A percentile compares a stretch with the other conserved stretches of the same genome.
phyloP scores from a whole-genome alignment of 2,113 vertebrate genomes.

The Gallinago undulata region DNA sequence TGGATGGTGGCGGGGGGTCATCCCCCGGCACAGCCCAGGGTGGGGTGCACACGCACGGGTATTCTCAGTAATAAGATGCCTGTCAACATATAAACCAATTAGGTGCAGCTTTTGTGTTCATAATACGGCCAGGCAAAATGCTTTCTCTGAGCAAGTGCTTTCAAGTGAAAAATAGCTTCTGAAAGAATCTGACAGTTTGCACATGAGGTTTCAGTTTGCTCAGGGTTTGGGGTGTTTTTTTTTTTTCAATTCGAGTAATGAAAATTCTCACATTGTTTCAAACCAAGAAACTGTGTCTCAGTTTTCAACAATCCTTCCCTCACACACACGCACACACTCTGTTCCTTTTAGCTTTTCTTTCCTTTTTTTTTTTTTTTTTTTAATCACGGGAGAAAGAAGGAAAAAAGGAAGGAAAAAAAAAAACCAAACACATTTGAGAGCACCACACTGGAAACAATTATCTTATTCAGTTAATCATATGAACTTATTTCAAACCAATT shows the following conservation, averaged over 20 bases:
- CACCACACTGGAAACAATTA: not conserved
- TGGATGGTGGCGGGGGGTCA: fast-evolving
- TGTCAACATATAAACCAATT: slow-evolving; percentile 50
- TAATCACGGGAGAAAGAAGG: not conserved
- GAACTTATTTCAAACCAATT: not conserved
- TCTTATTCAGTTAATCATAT: not conserved
- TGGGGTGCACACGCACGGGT: fast-evolving
- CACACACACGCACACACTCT: not conserved
- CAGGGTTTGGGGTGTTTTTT: not conserved
- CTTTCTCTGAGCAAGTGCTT: slow-evolving; percentile 24
- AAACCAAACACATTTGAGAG: not conserved
- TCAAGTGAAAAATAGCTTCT: slow-evolving; percentile 59
- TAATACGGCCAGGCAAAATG: not conserved
- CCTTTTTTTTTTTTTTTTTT: not conserved
- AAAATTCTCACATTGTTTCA: slow-evolving; percentile 56
- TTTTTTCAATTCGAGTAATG: slow-evolving; percentile 5
- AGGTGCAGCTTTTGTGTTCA: slow-evolving; percentile 25
- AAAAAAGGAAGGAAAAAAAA: not conserved
- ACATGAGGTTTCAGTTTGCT: slow-evolving; percentile 56
- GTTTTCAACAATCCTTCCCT: not conserved
- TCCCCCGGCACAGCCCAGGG: fast-evolving
- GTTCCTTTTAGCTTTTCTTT: not conserved
- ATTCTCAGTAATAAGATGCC: not conserved
- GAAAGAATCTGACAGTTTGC: slow-evolving; percentile 39
- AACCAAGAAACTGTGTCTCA: not conserved